Conservation (phyloP, 2,113 vertebrate species). For the Ceyx cyanopectus region DNA sequence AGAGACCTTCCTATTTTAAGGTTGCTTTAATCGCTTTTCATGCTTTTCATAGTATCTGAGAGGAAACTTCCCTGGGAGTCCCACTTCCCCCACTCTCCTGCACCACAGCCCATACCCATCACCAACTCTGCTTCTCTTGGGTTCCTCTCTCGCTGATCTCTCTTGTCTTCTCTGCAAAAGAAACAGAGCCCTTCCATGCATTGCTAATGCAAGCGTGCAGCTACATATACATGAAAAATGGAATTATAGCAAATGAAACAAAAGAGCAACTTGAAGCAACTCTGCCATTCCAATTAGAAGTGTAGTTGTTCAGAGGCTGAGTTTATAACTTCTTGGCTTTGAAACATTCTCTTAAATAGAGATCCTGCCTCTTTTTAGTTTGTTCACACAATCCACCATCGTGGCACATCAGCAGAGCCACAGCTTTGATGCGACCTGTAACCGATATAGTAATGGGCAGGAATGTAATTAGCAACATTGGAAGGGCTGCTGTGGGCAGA, state of each 20-base stretch:
- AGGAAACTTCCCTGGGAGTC: not conserved
- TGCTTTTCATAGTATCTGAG: not conserved
- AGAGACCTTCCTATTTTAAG: not conserved
- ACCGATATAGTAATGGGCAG: not conserved
- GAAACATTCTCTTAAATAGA: not conserved
- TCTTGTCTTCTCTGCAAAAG: not conserved
- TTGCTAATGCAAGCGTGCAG: not conserved
- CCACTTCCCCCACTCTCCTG: not conserved
- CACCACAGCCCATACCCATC: not conserved
- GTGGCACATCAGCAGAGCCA: not conserved
- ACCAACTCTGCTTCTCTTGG: not conserved
- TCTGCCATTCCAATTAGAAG: not conserved
- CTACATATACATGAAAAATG: not conserved
- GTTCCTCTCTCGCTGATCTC: not conserved
- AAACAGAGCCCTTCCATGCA: not conserved
- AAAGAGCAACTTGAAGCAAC: not conserved
- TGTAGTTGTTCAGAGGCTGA: not conserved
- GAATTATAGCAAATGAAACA: not conserved
- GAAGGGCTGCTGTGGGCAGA: conserved; percentile 28
- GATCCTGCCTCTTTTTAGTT: not conserved
- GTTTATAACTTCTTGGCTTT: not conserved
- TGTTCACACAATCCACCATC: not conserved
- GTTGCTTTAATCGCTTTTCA: not conserved
- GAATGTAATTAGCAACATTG: not conserved
- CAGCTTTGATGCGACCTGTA: not conserved